Evolutionary conservation across 2,888 invertebrate species (phyloP).

Genomic region (Sphinx pinastri): DNA sequence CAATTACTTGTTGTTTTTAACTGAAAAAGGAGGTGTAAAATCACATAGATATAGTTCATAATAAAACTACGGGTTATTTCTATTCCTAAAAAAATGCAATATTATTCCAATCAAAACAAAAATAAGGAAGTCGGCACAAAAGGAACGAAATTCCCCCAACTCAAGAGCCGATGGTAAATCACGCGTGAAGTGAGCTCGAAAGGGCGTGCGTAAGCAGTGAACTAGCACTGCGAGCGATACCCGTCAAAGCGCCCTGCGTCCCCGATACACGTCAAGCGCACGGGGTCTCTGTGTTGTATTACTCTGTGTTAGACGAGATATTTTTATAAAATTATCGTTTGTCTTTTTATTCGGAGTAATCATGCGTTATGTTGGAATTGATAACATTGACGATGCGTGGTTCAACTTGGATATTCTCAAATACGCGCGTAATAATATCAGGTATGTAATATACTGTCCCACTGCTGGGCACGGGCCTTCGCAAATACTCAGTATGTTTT

Average conservation of each 20-base stretch:
- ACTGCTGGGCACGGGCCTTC: no score
- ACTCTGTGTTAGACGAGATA: slow-evolving; percentile 12
- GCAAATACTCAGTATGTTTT: no score
- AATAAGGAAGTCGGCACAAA: not conserved
- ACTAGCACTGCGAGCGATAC: slow-evolving; percentile 54
- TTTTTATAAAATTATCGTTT: slow-evolving; percentile 4
- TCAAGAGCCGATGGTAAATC: slow-evolving; percentile 42
- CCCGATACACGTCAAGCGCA: slow-evolving; percentile 47
- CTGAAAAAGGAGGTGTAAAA: no score
- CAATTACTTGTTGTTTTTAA: no score
- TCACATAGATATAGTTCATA: no score
- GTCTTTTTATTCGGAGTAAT: slow-evolving; percentile 27
- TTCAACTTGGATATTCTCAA: no score
- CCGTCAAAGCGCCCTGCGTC: slow-evolving; percentile 46
- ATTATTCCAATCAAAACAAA: not conserved
- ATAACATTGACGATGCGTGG: not conserved
- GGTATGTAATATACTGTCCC: no score
- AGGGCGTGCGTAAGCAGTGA: slow-evolving; percentile 43
- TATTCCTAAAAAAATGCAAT: not conserved
- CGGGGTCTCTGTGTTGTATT: slow-evolving; percentile 9
- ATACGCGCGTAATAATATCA: no score
- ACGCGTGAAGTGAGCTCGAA: slow-evolving; percentile 54
- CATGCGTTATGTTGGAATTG: not conserved
- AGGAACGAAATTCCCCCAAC: slow-evolving; percentile 7
- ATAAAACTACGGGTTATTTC: not conserved